These are phyloP conservation scores for Lathamus discolor DNA, from an alignment of 2,113 vertebrate genomes.

Conservation along the genomic window DNA sequence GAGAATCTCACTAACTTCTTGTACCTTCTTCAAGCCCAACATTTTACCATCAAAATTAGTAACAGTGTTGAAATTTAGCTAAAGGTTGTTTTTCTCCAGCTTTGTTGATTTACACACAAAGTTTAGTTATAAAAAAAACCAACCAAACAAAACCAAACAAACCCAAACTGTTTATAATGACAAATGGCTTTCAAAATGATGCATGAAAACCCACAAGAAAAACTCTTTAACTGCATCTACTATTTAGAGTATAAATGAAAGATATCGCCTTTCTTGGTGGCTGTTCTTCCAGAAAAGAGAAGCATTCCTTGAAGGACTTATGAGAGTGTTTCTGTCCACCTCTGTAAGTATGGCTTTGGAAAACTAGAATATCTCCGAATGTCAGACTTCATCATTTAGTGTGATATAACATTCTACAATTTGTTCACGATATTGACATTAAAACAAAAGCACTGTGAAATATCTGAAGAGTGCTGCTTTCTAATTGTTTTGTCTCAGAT, in stretches of 20 bases:
- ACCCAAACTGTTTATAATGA: not conserved
- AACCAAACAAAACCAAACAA: not conserved
- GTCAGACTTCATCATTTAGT: not conserved
- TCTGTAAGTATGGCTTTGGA: not conserved
- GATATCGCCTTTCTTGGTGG: not conserved
- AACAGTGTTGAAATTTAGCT: not conserved
- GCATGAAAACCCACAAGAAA: not conserved
- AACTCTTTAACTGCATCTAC: not conserved
- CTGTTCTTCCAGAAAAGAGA: not conserved
- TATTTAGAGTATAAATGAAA: not conserved
- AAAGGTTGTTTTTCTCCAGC: not conserved
- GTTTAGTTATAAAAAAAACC: not conserved
- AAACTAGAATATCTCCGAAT: not conserved
- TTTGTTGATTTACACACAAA: not conserved
- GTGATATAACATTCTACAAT: too few species aligned
- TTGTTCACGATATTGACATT: not conserved
- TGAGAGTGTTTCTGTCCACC: not conserved
- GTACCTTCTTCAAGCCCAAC: fast-evolving
- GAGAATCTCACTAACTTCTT: not conserved
- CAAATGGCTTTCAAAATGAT: not conserved
- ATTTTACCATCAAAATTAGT: not conserved
- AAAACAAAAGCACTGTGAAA: not conserved
- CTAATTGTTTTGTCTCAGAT: not conserved
- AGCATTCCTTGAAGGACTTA: not conserved
- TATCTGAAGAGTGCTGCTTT: not conserved